A percentile compares a stretch with the other conserved stretches of the same genome.
phyloP scores from a whole-genome alignment of 1,140 invertebrate genomes.

The roundworm (Caenorhabditis elegans) region WBcel235 BX284606.5:5673501-5674000 shows the following conservation, averaged over 20 bases:
- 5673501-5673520: constrained; percentile 16
- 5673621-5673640: neutral
- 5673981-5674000: neutral
- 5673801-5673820: constrained; percentile 2
- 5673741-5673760: neutral
- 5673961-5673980: neutral
- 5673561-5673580: neutral
- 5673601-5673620: constrained; percentile 13
- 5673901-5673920: neutral
- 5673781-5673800: constrained; percentile 11
- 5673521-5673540: constrained; percentile 29
- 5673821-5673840: neutral
- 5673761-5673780: neutral
- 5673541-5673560: constrained; percentile 26
- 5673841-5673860: neutral
- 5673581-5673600: neutral
- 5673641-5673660: neutral
- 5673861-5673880: neutral
- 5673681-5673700: neutral
- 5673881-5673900: neutral
- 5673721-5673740: constrained; percentile 19
- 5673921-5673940: neutral
- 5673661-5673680: neutral
- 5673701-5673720: neutral
- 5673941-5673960: constrained; percentile 14